Evolutionary conservation across 2,888 invertebrate species (phyloP), one percentile per base, ranked within the genome.

Genomic region (Formica aserva): DNA sequence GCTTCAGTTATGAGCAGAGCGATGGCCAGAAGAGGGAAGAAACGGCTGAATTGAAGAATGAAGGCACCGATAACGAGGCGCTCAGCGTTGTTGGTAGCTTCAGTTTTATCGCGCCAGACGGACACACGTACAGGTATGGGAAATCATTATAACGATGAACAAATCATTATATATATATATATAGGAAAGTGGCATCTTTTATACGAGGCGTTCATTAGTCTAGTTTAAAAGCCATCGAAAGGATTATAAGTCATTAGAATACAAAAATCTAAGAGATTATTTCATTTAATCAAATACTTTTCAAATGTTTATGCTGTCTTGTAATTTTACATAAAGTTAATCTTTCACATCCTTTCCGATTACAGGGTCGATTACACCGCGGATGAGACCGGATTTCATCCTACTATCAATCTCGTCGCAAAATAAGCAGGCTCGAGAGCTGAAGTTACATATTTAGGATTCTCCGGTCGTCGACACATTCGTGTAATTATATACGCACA

Each of bases 21-120:
- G 95, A 94, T 72, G 94, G 94, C 0, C 94, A 95, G 69, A 94
- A 93, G 66, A 92, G 94, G 72, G 95, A 95, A 69, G 94, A 95
- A 86, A 94, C 94, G 11, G 94, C 94, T 1, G 94, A 94, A 71
- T 82, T 94, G 41, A 91, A 91, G 78, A 94, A 94, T 83, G 92
- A 93, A 67, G 95, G 95, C 45, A 94, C 94, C 5, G 94, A 94
- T 3, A 91, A 94, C 81, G 94, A 94, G 81, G 89, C 91, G 1
- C 91, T 94, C 75, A 93, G 91, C 52, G 93, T 95, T 80, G 91
- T 89, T 2, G 94, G 94, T 9, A 94, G 94, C 69, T 95, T 94
- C 88, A 89, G 91, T 45, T 95, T 91, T 88, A 89, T 92, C 29
- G 91, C 92, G 9, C 91, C 92, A 13, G 94, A 94, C 75, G 94